Base-by-base conservation (phyloP, 2,888 invertebrate species). In the Sussaba pulchella region DNA sequence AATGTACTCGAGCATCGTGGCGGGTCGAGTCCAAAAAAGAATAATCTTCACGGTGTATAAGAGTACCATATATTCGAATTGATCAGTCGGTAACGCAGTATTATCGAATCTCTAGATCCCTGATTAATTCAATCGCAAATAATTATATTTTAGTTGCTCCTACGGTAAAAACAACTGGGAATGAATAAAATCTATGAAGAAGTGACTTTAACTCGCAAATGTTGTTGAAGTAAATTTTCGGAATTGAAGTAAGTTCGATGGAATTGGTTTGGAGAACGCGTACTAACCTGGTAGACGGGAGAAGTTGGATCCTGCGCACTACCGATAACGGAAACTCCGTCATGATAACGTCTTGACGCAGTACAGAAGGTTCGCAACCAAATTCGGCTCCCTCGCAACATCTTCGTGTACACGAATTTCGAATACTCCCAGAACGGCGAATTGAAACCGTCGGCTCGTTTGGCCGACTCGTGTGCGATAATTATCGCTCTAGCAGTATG, bases 291-390 rank as follows among this genome's bases (percentile, higher is more conserved):
- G 87, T 92, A 94, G 80, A 93, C 92, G 0, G 91, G 64, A 0
- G 93, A 93, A 78, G 89, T 92, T 72, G 90, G 92, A 87, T 94
- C 93, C 77, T 93, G 92, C 14, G 92, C 92, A 50, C 89, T 93
- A 76, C 94, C 94, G 83, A 94, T 93, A 85, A 93, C 86, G 72
- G 92, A 91, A 70, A 93, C 93, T 69, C 93, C 92, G 85, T 92
- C 91, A 84, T 93, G 92, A 87, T 92, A 93, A 50, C 45, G 83
- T 82, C 87, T 87, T 14, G 81, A 59, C n/a, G 83, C 1, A n/a
- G 54, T 39, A 1, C 84, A 73, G 66, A 87, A 67, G 31, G 84
- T 76, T 54, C 52, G 84, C 8, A 83, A 50, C n/a, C 87, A 66
- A 59, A 45, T 54, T 45, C 71, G 52, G 57, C 81, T 81, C 54